Evolutionary conservation across 2,888 invertebrate genomes (phyloP), one percentile per base, ranked within the genome.

Genomic region (Adineta ricciae): DNA sequence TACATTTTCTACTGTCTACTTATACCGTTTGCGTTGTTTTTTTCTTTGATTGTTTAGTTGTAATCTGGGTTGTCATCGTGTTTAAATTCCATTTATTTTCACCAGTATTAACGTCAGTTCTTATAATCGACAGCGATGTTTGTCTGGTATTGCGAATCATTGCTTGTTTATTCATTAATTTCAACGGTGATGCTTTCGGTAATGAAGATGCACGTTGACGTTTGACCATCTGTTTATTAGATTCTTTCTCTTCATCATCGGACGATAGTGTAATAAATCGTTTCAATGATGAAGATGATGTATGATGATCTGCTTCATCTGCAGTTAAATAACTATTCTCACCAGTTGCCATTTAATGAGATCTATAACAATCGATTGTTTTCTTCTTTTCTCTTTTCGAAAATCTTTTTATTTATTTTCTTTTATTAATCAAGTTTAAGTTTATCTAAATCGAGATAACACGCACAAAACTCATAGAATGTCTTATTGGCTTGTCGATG

Each of bases 381-480:
- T 64, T 64, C 46, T 46, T 46, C 5, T 46, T 46, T 46, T 46
- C 46, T 46, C 11, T 46, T 46, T 46, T 46, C 11, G 8, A n/a
- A n/a, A n/a, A n/a, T 46, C 5, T 46, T 11, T 46, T 46, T 46
- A 46, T 46, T 64, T 2, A 19, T 64, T 64, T 46, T 46, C 32
- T 64, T 64, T 64, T 16, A 64, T 78, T 78, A 78, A 78, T 78
- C 78, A 16, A 78, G 38, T 41, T 78, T 78, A 41, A 78, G 41
- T 78, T 78, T 78, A 41, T 78, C 78, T 78, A 78, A 78, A 78
- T 78, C 41, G 41, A 41, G 41, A 78, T 78, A 78, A 78, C 41
- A 78, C n/a, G 78, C 78, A 78, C 41, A 78, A 78, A 78, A 78
- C 24, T 78, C 78, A 78, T 78, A 78, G 78, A 78, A 78, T 2